Base-by-base conservation (phyloP, 2,113 vertebrate genomes). In the Pseudois nayaur region DNA sequence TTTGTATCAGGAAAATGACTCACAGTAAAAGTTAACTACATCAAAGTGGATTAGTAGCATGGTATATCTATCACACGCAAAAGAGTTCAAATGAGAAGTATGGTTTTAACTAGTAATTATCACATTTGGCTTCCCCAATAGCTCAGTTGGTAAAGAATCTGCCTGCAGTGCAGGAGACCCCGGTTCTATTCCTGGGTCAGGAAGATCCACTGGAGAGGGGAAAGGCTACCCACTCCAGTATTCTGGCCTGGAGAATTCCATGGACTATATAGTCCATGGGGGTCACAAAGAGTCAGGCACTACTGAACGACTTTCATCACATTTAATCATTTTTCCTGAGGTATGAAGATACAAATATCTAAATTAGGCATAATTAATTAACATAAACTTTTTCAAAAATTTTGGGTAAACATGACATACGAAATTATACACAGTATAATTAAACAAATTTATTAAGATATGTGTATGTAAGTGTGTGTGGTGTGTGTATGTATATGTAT, bases 11-110 rank as follows among this genome's bases (percentile, higher is more conserved):
- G 15, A 57, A 14, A 43, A 48, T 19, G 25, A 40, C 21, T 86
- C 36, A 10, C 2, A 19, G 52, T 17, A 45, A 74, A 40, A 29
- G 48, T 4, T 57, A 15, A 15, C 2, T 25, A 8, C 40, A 36
- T 25, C 3, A 62, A 91, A 60, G 9, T 12, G 15, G 81, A 9
- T 29, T 19, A 16, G 48, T 8, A 27, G 71, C 19, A 2, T 21
- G n/a, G 3, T 6, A 4, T 0, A 7, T 5, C 12, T 0, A 7
- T 5, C 12, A 1, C 6, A 10, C 33, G 43, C 31, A 8, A 54
- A 87, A 17, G 25, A 27, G 33, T 79, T 64, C 62, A 92, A 15
- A 60, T n/a, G 31, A 4, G 27, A 59, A 62, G 21, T 21, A 2
- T 16, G 60, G 7, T 48, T 89, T 95, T 92, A 90, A 45, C 92